phyloP scores from a whole-genome alignment of 2,113 vertebrate species.

The Alaudala cheleensis region DNA sequence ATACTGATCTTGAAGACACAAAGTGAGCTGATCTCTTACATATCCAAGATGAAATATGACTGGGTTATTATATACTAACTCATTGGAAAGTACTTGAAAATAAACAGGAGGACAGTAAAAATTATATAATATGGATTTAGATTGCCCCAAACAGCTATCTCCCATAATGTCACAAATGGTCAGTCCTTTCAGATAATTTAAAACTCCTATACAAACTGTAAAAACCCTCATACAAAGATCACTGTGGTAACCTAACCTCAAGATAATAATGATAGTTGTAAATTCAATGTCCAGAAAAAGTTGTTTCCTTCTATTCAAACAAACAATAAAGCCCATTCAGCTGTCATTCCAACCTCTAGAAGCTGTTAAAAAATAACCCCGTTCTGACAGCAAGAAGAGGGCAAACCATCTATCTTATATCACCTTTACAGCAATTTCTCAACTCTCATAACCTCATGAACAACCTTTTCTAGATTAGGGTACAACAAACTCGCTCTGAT shows the following conservation, averaged over 20 bases:
- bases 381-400: background rate
- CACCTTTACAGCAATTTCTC: constrained; percentile 18
- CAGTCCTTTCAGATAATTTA: constrained; percentile 33
- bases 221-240: constrained; percentile 27
- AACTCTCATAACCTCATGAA: background rate
- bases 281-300: constrained; percentile 41
- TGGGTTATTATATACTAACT: background rate
- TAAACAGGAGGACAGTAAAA: constrained; percentile 21
- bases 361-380: background rate
- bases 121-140: constrained; percentile 25
- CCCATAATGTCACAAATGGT: constrained; percentile 19
- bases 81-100: constrained; percentile 19
- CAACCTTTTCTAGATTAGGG: background rate
- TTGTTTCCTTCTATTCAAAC: constrained; percentile 35
- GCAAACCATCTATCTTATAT: background rate
- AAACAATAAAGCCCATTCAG: constrained; percentile 32
- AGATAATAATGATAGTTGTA: constrained; percentile 10
- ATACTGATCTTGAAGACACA: background rate
- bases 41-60: background rate
- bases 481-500: background rate
- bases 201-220: constrained; percentile 5
- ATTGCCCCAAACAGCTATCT: background rate
- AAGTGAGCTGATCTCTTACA: background rate
- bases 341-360: constrained; percentile 17
- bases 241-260: constrained; percentile 18